Base-by-base conservation (phyloP, 1,140 invertebrate species). In the Leptinotarsa lineolata region DNA sequence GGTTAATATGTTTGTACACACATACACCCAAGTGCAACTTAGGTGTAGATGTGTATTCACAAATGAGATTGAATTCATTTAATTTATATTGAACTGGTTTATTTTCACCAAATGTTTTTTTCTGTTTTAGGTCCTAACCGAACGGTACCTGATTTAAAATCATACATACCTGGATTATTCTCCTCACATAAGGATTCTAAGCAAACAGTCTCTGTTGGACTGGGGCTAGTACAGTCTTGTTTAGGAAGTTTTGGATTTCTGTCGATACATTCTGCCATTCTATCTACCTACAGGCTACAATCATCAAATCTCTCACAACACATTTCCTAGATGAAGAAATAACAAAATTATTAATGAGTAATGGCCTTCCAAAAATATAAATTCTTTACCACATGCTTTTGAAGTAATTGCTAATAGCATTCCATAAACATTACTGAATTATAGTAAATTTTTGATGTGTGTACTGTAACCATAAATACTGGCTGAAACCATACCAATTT, bases 201-300 rank as follows among this genome's bases (percentile, higher is more conserved):
- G 78, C 82, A 83, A 45, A 84, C 80, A 63, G 82, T 83, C 75
- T 85, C 84, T 21, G 83, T 85, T 21, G 83, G 83, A 77, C 84
- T 85, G 70, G 83, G 83, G 72, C 83, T 85, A 58, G 82, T 78
- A 75, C 83, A 83, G 76, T 85, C 84, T 80, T 81, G 78, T 80
- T 84, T 84, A 39, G 78, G 73, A 68, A 81, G 71, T 70, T 82
- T 79, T 15, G 69, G 72, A 68, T 81, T 75, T 72, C 66, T 70
- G 78, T 70, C 75, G 76, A 81, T 81, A 81, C 81, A 77, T 81
- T 84, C 80, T 79, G 80, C 83, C 83, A 84, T 85, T 83, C 82
- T 84, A 82, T 75, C 74, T 64, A 71, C 72, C 45, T 76, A 75
- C 76, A 73, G 45, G 54, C 61, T 72, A 54, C 63, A 59, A 71